phyloP scores from a whole-genome alignment of 2,797 vertebrate species.

The Hapalemur alaotrensis region DNA sequence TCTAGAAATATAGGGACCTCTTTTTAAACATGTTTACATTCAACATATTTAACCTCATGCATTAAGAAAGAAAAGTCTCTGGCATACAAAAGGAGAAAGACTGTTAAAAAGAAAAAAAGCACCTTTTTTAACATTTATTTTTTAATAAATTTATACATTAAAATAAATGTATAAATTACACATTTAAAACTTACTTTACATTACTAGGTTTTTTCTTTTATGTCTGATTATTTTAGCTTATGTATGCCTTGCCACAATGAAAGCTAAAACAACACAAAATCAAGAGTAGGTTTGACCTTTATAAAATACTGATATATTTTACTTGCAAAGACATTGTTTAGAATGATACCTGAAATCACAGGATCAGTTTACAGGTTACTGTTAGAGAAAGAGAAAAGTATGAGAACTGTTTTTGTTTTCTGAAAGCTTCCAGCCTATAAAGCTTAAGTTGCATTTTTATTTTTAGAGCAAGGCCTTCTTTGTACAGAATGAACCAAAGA shows the following conservation, averaged over 20 bases:
- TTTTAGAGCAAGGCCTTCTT: background rate
- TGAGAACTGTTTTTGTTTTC: background rate
- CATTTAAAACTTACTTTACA: background rate
- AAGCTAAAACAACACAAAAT: background rate
- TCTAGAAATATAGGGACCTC: background rate
- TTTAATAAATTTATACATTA: background rate
- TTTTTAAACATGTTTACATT: background rate
- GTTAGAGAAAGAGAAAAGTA: background rate
- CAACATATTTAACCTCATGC: background rate
- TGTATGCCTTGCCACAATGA: background rate
- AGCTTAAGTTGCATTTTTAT: background rate
- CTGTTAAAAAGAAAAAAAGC: background rate
- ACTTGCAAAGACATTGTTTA: background rate
- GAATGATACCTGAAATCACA: background rate
- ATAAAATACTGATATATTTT: background rate
- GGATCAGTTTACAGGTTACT: background rate
- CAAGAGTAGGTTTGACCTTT: background rate
- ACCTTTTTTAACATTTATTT: background rate
- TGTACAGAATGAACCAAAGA: background rate
- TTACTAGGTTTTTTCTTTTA: background rate
- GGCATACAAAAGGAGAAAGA: background rate
- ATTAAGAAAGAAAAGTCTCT: background rate
- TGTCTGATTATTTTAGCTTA: background rate
- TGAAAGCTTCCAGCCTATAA: background rate
- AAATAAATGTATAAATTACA: background rate